Conservation (phyloP, 2,113 vertebrate species). For the Theristicus caerulescens region DNA sequence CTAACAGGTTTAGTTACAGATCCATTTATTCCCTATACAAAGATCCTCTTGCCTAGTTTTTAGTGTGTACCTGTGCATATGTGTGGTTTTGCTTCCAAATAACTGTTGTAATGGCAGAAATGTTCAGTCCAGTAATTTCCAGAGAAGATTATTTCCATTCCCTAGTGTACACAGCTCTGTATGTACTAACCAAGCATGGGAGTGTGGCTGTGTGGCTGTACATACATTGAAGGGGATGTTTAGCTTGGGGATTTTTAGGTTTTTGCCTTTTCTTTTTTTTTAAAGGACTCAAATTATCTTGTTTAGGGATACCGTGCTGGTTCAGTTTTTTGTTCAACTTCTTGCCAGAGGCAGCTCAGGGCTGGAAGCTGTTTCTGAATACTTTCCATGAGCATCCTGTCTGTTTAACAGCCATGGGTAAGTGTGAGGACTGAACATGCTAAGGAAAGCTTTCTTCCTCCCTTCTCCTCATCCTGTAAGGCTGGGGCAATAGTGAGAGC, state of each 20-base stretch:
- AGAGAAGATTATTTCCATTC: neutral
- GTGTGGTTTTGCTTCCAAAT: neutral
- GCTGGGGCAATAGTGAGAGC: accelerated
- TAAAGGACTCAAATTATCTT: neutral
- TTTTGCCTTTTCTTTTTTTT: neutral
- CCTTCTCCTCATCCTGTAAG: neutral
- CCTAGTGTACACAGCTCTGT: neutral
- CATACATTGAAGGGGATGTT: accelerated
- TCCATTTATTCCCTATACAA: neutral
- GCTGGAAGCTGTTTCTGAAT: neutral
- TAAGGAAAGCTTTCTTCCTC: neutral
- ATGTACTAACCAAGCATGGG: neutral
- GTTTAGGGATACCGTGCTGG: neutral
- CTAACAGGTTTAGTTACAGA: neutral
- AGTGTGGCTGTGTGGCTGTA: neutral
- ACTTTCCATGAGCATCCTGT: neutral
- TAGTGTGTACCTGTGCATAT: neutral
- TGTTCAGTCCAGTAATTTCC: neutral
- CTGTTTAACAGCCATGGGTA: neutral
- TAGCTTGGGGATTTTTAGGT: neutral
- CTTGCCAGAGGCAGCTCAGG: neutral
- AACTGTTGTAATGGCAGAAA: neutral
- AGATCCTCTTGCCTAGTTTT: neutral
- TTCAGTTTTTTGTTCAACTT: neutral
- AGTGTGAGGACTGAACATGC: neutral